phyloP scores from a whole-genome alignment of 2,888 invertebrate genomes.

The Petrophora chlorosata region DNA sequence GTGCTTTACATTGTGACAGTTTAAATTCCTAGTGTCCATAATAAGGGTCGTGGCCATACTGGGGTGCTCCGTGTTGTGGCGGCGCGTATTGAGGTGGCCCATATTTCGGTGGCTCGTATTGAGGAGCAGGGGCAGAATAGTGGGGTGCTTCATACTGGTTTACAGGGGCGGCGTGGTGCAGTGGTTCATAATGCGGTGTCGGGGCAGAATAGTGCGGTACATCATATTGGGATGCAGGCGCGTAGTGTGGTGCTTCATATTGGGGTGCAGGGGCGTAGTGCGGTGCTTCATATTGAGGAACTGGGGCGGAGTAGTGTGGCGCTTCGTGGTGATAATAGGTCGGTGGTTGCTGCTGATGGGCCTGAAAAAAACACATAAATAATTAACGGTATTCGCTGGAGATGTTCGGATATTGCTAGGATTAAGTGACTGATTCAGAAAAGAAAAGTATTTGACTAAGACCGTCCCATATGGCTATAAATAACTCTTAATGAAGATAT shows the following conservation, averaged over 20 bases:
- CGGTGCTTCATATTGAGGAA: neutral
- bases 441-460: too few relatives aligned
- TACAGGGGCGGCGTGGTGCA: constrained; percentile 2
- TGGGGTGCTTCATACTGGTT: constrained; percentile 15
- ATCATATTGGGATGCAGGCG: neutral
- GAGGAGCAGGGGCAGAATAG: constrained; percentile 2
- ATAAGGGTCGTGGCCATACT: constrained; percentile 65
- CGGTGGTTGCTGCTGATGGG: constrained; percentile 12
- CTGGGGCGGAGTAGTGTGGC: constrained; percentile 5
- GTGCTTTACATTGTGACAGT: neutral
- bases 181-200: neutral
- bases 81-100: constrained; percentile 5
- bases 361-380: constrained; percentile 29
- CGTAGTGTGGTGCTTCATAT: constrained; percentile 1
- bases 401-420: too few relatives aligned
- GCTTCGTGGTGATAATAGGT: constrained; percentile 2
- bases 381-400: too few relatives aligned
- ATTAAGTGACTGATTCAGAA: too few relatives aligned
- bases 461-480: too few relatives aligned
- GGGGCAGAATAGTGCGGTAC: constrained; percentile 3
- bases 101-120: constrained; percentile 5
- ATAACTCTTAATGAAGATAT: too few relatives aligned
- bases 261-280: constrained; percentile 7
- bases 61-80: constrained; percentile 36
- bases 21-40: constrained; percentile 55